phyloP scores from a whole-genome alignment of 2,113 vertebrate genomes.

The Bolborhynchus lineola region DNA sequence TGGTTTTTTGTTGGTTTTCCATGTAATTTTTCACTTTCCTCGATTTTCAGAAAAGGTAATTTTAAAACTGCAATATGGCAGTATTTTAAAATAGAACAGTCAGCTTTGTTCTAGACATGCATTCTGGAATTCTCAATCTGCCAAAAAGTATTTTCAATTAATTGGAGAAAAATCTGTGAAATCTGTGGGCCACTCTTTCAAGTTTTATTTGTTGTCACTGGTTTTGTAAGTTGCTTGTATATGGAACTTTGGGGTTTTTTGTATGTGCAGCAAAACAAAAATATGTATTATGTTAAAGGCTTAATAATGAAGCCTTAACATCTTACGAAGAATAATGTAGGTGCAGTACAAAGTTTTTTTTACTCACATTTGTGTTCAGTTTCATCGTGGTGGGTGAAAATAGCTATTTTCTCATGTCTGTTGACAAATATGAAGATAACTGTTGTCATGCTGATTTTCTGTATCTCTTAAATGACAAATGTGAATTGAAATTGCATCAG shows the following conservation, averaged over 20 bases:
- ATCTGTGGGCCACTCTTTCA: neutral
- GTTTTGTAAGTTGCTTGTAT: neutral
- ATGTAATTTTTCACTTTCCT: conserved; percentile 5
- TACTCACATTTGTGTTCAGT: neutral
- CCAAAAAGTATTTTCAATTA: neutral
- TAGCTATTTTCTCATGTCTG: neutral
- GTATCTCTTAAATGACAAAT: neutral
- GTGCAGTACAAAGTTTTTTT: neutral
- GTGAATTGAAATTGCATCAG: neutral
- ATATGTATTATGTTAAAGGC: neutral
- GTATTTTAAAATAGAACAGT: neutral
- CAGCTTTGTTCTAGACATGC: neutral
- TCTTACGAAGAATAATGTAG: neutral
- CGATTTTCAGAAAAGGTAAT: neutral
- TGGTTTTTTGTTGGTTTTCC: neutral
- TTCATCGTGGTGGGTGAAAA: neutral
- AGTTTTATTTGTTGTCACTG: neutral
- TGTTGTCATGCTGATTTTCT: neutral
- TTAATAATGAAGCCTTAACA: neutral
- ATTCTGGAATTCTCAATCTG: neutral
- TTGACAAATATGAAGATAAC: neutral
- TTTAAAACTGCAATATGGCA: neutral
- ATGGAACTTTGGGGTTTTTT: neutral
- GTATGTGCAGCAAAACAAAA: neutral
- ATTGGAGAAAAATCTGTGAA: neutral